Evolutionary conservation across 2,888 invertebrate species (phyloP), one percentile per base, ranked within the genome.

Genomic region (Trissoscelio sp.): DNA sequence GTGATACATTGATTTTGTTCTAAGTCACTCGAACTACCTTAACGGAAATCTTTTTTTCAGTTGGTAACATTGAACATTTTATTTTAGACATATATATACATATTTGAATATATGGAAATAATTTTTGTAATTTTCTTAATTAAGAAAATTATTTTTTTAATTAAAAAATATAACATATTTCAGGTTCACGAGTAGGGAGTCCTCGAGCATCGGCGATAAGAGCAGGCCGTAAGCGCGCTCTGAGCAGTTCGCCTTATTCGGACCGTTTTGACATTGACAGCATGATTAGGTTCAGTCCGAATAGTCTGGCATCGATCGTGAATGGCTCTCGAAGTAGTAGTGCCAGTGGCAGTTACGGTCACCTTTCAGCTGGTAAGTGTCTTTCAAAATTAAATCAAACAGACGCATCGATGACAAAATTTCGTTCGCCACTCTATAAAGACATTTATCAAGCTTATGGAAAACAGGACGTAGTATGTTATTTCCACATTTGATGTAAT

Each of bases 231-330:
- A 99, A 99, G 91, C 93, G 99, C 82, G 98, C 98, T 0, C 94
- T 98, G 1, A 98, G 98, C 74, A 97, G 97, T 90, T 98, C 98
- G 11, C 97, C 97, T 0, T 98, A 98, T 91, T 98, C 98, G 0
- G 98, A 98, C 85, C 97, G 97, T 72, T 96, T 98, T 84, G 98
- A 99, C 92, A 95, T 99, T 89, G 98, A 98, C 88, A 97, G 98
- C 67, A 96, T 99, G 93, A 98, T 99, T 86, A 94, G 98, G 79
- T 98, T 98, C 86, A 98, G 98, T 4, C 98, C 98, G 3, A 97
- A 97, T 86, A 97, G 98, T 20, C 92, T 99, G 85, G 96, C 95
- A 7, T 95, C 95, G 55, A 94, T 95, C 84, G 95, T 96, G 85
- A 96, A 95, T 88, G 96, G 97, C 14, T 97, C 97, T 0, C 93